Base-by-base conservation (phyloP, 2,797 vertebrate species). In the Chaetodon trifasciatus region DNA sequence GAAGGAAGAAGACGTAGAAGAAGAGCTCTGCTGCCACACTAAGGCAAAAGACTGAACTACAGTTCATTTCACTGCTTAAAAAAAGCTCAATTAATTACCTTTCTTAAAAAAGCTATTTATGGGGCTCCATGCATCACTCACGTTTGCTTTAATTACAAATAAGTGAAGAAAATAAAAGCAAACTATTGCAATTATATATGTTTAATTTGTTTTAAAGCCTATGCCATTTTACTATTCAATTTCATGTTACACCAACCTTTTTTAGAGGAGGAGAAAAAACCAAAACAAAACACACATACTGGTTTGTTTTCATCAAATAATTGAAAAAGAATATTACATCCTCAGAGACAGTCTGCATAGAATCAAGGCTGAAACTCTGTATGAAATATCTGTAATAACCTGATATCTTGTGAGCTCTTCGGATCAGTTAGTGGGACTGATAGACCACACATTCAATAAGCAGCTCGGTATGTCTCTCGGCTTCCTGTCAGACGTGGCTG, bases 21-120 rank as follows among this genome's bases (percentile, higher is more conserved):
- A 50, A 6, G 88, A 66, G 65, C 58, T 93, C 39, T 94, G 91
- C 93, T 90, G 94, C 94, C 95, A 93, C 89, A 70, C 63, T 88
- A 74, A 89, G 95, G 94, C 81, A 23, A 85, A 77, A 69, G 0
- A 1, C n/a, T n/a, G 87, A 78, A 92, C 71, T 87, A 70, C 92
- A 91, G 6, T 65, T 81, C 0, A 63, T 55, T 55, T 71, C 16
- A 47, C 4, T 4, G 0, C 16, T 9, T 3, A 37, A 32, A 56
- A 55, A 57, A 2, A 0, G 1, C 21, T 35, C 1, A 74, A 60
- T 71, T 42, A 42, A 32, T 8, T 19, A 49, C 8, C 8, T 24
- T 15, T 68, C 46, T 28, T 52, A n/a, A 37, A 70, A 69, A 16
- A 32, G 9, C 23, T 35, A 11, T 2, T 24, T 1, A 6, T 44